A percentile compares a stretch with the other conserved stretches of the same genome.
Evolutionary conservation across 2,113 vertebrate species (phyloP).

Genomic region (Oreochromis tanganicae): DNA sequence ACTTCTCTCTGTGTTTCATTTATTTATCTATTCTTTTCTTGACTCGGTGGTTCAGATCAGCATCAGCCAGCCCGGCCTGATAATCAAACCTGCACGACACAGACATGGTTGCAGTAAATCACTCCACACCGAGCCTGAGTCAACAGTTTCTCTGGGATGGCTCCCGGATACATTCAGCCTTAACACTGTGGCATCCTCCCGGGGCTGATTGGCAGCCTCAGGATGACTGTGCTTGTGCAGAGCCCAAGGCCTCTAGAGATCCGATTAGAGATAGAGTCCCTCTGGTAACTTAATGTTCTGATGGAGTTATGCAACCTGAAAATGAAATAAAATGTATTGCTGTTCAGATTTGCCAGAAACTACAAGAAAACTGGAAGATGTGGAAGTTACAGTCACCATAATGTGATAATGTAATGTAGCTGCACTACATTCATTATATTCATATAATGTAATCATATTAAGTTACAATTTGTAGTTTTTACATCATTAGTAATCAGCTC

Average conservation of each 20-base stretch:
- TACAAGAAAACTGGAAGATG: background rate
- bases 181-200: background rate
- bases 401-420: background rate
- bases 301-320: background rate
- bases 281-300: background rate
- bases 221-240: background rate
- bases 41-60: background rate
- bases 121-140: background rate
- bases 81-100: background rate
- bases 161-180: background rate
- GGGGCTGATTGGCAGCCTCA: background rate
- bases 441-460: background rate
- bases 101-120: background rate
- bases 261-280: background rate
- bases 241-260: background rate
- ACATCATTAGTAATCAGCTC: background rate
- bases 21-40: background rate
- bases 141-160: background rate
- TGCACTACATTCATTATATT: background rate
- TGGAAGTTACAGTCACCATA: background rate
- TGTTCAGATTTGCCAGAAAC: background rate
- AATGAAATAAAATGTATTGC: background rate
- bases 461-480: background rate
- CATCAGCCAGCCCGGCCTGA: background rate
- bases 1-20: rapidly evolving